phyloP scores from a whole-genome alignment of 2,888 invertebrate genomes.

The Melanostoma mellinum region DNA sequence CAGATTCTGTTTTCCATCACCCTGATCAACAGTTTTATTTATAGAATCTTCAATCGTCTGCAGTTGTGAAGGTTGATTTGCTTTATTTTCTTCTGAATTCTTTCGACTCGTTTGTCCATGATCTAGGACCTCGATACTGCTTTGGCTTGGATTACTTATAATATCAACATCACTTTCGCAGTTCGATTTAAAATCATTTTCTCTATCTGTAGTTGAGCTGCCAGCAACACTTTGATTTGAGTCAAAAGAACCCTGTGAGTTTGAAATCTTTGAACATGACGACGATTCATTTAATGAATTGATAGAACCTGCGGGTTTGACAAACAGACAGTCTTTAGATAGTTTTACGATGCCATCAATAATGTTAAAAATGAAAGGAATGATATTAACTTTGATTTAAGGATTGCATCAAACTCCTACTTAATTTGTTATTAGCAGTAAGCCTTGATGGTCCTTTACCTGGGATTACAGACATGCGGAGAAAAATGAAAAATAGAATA shows the following conservation, averaged over 20 bases:
- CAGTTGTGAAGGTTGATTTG: constrained; percentile 81
- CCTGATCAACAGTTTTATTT: constrained; percentile 8
- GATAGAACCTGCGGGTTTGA: constrained; percentile 79
- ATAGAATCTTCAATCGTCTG: constrained; percentile 82
- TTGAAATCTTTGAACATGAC: constrained; percentile 81
- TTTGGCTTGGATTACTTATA: constrained; percentile 88
- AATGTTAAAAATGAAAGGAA: neutral
- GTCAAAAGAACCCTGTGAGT: constrained; percentile 81
- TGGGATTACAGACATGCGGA: constrained; percentile 55
- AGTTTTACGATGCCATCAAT: constrained; percentile 5
- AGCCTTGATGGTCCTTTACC: constrained; percentile 79
- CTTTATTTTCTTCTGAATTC: constrained; percentile 83
- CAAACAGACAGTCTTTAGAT: constrained; percentile 21
- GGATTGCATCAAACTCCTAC: constrained; percentile 79
- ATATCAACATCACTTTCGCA: constrained; percentile 88
- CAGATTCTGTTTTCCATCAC: constrained; percentile 12
- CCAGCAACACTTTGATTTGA: constrained; percentile 82
- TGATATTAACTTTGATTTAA: constrained; percentile 80
- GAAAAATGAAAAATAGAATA: constrained; percentile 44
- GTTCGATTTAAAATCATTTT: constrained; percentile 78
- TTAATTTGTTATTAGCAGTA: constrained; percentile 80
- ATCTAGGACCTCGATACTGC: constrained; percentile 87
- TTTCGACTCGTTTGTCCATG: constrained; percentile 78
- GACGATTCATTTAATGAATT: constrained; percentile 82
- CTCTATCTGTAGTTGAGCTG: constrained; percentile 80